phyloP scores from a whole-genome alignment of 2,888 invertebrate species.

The Dicyrtomina minuta region DNA sequence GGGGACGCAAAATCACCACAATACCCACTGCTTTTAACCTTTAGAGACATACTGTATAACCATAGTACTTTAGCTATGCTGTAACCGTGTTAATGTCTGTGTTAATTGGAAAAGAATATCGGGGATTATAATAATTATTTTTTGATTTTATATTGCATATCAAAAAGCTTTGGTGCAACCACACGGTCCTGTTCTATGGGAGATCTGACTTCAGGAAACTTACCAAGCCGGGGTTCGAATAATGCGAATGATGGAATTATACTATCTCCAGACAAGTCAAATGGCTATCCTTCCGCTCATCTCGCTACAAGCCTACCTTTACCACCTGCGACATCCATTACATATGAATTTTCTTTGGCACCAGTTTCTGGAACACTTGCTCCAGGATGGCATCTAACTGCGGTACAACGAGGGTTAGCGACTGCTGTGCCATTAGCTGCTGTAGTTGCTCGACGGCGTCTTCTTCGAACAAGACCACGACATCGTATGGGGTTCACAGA shows the following conservation, averaged over 20 bases:
- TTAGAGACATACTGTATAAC: too few relatives aligned
- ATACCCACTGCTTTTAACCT: too few relatives aligned
- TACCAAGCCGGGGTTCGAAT: constrained; percentile 35
- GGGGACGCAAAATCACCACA: too few relatives aligned
- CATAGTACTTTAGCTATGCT: too few relatives aligned
- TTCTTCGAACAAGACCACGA: constrained; percentile 49
- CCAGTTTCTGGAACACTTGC: constrained; percentile 52
- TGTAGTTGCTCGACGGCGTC: constrained; percentile 50
- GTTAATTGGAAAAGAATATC: too few relatives aligned
- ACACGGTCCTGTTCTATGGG: constrained; percentile 52
- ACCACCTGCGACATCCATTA: constrained; percentile 50
- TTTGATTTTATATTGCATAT: too few relatives aligned
- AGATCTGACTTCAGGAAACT: constrained; percentile 46
- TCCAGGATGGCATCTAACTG: constrained; percentile 52
- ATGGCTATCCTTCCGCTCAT: constrained; percentile 9
- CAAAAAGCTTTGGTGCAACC: constrained; percentile 10
- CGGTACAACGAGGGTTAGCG: constrained; percentile 51
- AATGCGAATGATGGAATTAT: constrained; percentile 22
- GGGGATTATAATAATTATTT: too few relatives aligned
- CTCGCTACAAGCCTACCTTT: constrained; percentile 49
- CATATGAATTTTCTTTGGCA: constrained; percentile 52
- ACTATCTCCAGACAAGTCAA: neutral
- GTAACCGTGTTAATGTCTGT: too few relatives aligned
- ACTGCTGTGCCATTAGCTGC: constrained; percentile 51
- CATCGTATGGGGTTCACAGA: constrained; percentile 52